Conservation (phyloP, 2,888 invertebrate genomes). For the Agonopterix heracliana region DNA sequence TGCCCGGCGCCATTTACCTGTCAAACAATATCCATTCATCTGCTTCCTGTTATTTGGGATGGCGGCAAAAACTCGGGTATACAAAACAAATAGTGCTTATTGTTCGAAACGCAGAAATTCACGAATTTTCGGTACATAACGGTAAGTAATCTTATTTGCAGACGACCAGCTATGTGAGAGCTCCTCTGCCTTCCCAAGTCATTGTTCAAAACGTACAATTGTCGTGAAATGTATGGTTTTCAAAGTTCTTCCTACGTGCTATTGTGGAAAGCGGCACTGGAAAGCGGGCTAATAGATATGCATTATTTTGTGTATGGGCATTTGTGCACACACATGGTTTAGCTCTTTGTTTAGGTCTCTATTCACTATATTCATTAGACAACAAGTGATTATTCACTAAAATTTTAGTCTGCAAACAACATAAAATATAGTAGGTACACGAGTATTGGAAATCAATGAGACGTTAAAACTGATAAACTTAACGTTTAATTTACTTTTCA, state of each 20-base stretch:
- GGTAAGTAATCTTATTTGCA: neutral
- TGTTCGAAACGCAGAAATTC: slow-evolving; percentile 25
- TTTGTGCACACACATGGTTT: neutral
- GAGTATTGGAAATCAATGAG: too few relatives aligned
- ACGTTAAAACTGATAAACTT: too few relatives aligned
- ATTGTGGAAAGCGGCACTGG: slow-evolving; percentile 8
- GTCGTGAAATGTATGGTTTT: neutral
- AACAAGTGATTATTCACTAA: neutral
- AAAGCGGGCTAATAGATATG: slow-evolving; percentile 18
- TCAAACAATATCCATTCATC: slow-evolving; percentile 28
- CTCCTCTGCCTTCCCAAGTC: slow-evolving; percentile 8
- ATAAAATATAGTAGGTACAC: too few relatives aligned
- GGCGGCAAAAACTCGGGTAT: slow-evolving; percentile 35
- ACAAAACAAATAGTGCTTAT: slow-evolving; percentile 32
- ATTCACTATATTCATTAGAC: neutral
- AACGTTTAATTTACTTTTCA: too few relatives aligned
- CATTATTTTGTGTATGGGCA: slow-evolving; percentile 7
- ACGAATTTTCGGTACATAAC: slow-evolving; percentile 22
- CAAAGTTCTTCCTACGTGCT: neutral
- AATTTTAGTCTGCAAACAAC: too few relatives aligned
- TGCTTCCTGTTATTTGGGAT: slow-evolving; percentile 35
- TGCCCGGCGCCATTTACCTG: slow-evolving; percentile 29
- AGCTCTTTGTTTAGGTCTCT: neutral
- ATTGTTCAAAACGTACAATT: neutral
- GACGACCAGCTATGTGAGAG: slow-evolving; percentile 15